Base-by-base conservation (phyloP, 1,140 invertebrate genomes). In the Rhagoletis pomonella region DNA sequence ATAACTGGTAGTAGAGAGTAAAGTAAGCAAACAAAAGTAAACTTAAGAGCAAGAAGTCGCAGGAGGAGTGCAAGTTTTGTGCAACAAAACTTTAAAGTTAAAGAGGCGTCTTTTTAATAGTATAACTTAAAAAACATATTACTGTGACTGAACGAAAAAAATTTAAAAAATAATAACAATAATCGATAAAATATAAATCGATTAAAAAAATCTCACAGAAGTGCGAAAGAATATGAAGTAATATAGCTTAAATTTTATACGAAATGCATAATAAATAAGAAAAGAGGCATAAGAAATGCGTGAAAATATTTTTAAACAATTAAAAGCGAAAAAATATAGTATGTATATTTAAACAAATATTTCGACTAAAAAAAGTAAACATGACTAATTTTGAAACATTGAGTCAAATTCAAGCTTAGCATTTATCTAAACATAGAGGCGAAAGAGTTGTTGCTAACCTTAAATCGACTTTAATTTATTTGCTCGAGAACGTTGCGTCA, bases 91-190 rank as follows among this genome's bases (percentile, higher is more conserved):
- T 58, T 55, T 55, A 55, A 81, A 81, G 73, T 55, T 7, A 81
- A 81, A 81, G 73, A 81, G 73, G 73, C 73, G 47, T 47, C 17
- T 81, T 55, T 73, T 44, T 81, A 81, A 14, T n/a, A 29, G 89
- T 89, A 88, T 88, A 86, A 89, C 90, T 89, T 90, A 87, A 88
- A 88, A 88, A 81, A 67, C 50, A 55, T 14, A 55, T 88, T 88
- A 91, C 91, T 92, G 91, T 92, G 91, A 92, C 91, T 92, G 91
- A 92, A 90, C 65, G 86, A 84, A 86, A 87, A 69, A 64, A 17
- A 47, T 73, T n/a, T n/a, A 47, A 86, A 47, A 10, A 55, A 29
- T 55, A 19, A 3, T 12, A 42, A 67, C 14, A n/a, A 42, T 67
- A 39, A 29, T 67, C 9, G 50, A 73, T 17, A n/a, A 17, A 14